Conservation (phyloP, 2,113 vertebrate species). For the Furnarius figulus region DNA sequence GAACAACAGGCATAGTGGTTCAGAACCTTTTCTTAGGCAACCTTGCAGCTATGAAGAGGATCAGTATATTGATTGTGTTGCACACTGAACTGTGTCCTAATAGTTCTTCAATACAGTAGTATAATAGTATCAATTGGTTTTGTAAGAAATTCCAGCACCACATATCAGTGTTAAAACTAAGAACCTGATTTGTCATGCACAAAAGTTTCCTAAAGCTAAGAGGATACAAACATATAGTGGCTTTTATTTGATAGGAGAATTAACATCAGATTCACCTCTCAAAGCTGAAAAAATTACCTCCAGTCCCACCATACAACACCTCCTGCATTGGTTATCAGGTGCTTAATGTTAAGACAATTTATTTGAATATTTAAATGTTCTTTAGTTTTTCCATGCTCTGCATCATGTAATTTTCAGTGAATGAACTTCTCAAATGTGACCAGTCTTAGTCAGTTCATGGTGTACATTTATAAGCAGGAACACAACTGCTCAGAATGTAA, state of each 20-base stretch:
- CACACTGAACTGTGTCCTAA: neutral
- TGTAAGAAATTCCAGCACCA: neutral
- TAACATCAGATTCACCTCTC: neutral
- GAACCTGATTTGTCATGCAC: neutral
- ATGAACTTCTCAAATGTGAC: neutral
- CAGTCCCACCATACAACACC: neutral
- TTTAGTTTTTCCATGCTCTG: neutral
- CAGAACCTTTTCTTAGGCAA: neutral
- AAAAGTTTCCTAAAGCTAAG: neutral
- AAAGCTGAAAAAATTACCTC: neutral
- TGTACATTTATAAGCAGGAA: neutral
- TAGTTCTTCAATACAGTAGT: neutral
- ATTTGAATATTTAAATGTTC: neutral
- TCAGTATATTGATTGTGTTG: neutral
- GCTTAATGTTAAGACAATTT: neutral
- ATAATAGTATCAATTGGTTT: neutral
- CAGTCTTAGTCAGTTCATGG: neutral
- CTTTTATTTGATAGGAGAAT: neutral
- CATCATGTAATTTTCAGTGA: neutral
- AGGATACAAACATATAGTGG: neutral
- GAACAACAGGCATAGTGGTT: neutral
- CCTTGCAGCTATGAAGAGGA: neutral
- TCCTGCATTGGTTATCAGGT: neutral
- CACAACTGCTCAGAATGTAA: neutral
- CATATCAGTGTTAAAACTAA: neutral